Percentiles rank a stretch among this genome's conserved stretches.
Evolutionary conservation across 2,113 vertebrate genomes (phyloP).

Genomic region (Chloroceryle aenea): DNA sequence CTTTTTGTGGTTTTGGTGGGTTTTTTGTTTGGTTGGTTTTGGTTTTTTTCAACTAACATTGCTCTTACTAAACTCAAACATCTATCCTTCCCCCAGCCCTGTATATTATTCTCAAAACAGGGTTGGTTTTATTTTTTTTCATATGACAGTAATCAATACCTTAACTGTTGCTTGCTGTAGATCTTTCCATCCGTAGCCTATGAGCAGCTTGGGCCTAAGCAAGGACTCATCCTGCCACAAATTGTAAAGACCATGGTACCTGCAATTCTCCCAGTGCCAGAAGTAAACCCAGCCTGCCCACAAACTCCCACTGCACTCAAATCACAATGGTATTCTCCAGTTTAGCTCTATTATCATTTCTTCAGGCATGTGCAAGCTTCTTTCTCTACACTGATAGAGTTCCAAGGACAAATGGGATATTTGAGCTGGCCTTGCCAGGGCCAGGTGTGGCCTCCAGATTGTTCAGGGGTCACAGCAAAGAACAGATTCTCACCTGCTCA

Average conservation of each 20-base stretch:
- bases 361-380: fast-evolving
- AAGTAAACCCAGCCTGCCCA: not conserved
- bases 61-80: not conserved
- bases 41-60: not conserved
- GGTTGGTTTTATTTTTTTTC: fast-evolving
- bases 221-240: not conserved
- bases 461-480: not conserved
- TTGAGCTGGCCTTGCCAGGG: not conserved
- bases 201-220: not conserved
- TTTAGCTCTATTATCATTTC: not conserved
- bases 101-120: not conserved
- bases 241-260: not conserved
- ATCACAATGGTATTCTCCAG: not conserved
- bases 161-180: not conserved
- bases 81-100: not conserved
- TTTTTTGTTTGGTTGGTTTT: too few relatives aligned
- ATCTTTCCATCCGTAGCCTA: not conserved
- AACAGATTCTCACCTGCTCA: not conserved
- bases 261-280: not conserved
- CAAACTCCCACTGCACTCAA: not conserved
- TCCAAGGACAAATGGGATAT: not conserved
- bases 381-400: not conserved
- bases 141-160: not conserved
- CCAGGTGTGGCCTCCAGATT: fast-evolving
- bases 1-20: not conserved